Evolutionary conservation across 2,888 invertebrate species (phyloP).

Genomic region (Lasius fuliginosus): DNA sequence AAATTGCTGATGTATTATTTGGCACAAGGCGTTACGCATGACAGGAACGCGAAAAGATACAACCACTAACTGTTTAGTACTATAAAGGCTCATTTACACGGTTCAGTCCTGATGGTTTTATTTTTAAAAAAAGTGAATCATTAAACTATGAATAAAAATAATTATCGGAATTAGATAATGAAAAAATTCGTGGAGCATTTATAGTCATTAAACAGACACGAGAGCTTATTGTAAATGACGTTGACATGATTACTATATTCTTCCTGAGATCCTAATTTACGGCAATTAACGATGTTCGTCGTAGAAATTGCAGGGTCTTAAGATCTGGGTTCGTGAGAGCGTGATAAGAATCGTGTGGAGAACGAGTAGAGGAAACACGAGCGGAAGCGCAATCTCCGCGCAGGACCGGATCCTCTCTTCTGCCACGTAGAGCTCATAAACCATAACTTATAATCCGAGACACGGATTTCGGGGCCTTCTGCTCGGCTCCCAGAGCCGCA

Average conservation of each 20-base stretch:
- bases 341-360: not conserved
- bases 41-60: conserved; percentile 18
- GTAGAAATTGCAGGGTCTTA: not conserved
- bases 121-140: conserved; percentile 2
- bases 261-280: not conserved
- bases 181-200: not conserved
- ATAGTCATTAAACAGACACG: not conserved
- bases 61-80: conserved; percentile 36
- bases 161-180: not conserved
- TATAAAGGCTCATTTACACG: conserved; percentile 11
- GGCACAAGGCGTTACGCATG: conserved; percentile 17
- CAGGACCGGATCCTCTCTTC: conserved; percentile 41
- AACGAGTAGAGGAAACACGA: conserved; percentile 5
- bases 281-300: not conserved
- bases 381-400: conserved; percentile 47
- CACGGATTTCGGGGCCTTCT: conserved; percentile 79
- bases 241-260: not conserved
- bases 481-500: conserved; percentile 72
- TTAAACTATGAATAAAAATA: conserved; percentile 1
- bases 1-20: conserved; percentile 51
- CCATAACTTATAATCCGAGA: conserved; percentile 78
- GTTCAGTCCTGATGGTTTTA: not conserved
- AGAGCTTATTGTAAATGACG: not conserved
- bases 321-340: not conserved
- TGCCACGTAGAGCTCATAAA: conserved; percentile 45